These are phyloP conservation scores for Drosophila melanosoma DNA, from an alignment of 2,888 invertebrate genomes.

Conservation along the genomic window DNA sequence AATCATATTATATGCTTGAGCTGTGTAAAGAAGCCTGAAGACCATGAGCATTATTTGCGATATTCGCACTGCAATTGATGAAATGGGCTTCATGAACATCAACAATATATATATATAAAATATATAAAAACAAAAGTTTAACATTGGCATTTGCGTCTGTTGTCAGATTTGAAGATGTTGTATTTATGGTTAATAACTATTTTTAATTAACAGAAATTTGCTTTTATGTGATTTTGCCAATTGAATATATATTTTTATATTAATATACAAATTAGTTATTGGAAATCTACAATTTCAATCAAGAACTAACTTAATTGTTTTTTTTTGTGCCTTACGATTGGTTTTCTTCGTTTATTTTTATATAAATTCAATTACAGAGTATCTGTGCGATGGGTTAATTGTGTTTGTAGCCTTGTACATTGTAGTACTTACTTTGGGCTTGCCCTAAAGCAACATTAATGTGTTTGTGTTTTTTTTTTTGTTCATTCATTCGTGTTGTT, in stretches of 20 bases:
- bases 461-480: neutral
- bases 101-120: neutral
- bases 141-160: neutral
- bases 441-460: slow-evolving; percentile 26
- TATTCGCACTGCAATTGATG: neutral
- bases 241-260: neutral
- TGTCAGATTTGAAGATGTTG: neutral
- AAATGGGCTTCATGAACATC: neutral
- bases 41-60: neutral
- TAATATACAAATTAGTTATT: neutral
- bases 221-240: neutral
- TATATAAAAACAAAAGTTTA: neutral
- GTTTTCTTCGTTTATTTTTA: neutral
- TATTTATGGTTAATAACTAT: neutral
- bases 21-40: neutral
- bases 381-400: neutral
- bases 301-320: neutral
- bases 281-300: neutral
- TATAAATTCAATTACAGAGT: slow-evolving; percentile 1
- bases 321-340: neutral
- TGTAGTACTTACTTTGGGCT: slow-evolving; percentile 17
- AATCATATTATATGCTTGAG: slow-evolving; percentile 5
- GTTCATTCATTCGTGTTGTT: neutral
- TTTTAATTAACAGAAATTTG: neutral
- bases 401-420: neutral